phyloP scores from a whole-genome alignment of 2,888 invertebrate genomes.

The Drosophila nr. medialis region DNA sequence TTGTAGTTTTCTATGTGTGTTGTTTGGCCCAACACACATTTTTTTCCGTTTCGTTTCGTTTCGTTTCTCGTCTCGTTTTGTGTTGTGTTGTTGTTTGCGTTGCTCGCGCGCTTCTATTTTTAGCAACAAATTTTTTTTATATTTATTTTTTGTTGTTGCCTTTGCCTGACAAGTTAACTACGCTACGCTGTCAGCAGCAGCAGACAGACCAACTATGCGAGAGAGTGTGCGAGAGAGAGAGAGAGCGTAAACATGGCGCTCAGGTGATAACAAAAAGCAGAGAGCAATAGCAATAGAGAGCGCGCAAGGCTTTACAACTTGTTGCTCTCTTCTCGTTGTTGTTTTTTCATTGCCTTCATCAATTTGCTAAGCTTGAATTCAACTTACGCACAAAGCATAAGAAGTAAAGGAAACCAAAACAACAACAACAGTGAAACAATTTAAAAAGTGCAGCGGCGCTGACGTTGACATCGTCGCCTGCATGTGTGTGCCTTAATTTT shows the following conservation, averaged over 20 bases:
- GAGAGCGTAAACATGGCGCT: slow-evolving; percentile 24
- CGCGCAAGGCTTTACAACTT: slow-evolving; percentile 38
- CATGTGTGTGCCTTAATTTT: slow-evolving; percentile 70
- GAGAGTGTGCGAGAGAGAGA: slow-evolving; percentile 22
- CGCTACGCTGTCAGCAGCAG: slow-evolving; percentile 66
- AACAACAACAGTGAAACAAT: slow-evolving; percentile 51
- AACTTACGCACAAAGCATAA: slow-evolving; percentile 41
- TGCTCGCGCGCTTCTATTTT: slow-evolving; percentile 73
- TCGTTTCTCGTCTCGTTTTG: slow-evolving; percentile 64
- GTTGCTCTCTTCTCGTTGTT: slow-evolving; percentile 28
- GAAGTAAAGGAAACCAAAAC: slow-evolving; percentile 22
- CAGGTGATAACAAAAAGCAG: slow-evolving; percentile 67
- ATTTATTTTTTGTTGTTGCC: slow-evolving; percentile 50
- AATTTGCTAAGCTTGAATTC: slow-evolving; percentile 47
- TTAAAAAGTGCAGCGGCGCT: slow-evolving; percentile 66
- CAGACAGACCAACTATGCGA: slow-evolving; percentile 64
- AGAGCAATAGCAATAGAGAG: slow-evolving; percentile 19
- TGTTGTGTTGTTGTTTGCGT: slow-evolving; percentile 60
- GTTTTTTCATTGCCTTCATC: slow-evolving; percentile 31
- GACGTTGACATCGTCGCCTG: slow-evolving; percentile 56
- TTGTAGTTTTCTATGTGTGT: slow-evolving; percentile 46
- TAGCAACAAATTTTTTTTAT: slow-evolving; percentile 57
- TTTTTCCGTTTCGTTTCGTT: slow-evolving; percentile 66
- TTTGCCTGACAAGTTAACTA: slow-evolving; percentile 70
- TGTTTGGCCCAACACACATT: slow-evolving; percentile 45